Evolutionary conservation across 2,113 vertebrate species (phyloP).

Genomic region (Ailurus styani): DNA sequence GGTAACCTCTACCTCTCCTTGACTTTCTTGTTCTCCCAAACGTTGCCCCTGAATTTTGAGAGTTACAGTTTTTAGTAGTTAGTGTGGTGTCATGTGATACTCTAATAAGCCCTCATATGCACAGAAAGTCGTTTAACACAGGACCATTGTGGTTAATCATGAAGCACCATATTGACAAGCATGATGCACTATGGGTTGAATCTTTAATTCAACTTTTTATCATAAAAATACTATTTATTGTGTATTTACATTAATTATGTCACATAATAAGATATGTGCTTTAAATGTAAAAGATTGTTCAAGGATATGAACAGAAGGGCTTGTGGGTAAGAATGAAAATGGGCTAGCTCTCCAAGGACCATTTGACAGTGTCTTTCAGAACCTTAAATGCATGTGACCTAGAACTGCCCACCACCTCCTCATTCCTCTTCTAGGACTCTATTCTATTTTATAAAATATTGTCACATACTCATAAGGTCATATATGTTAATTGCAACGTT

Average conservation of each 20-base stretch:
- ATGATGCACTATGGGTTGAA: neutral
- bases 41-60: slow-evolving; percentile 34
- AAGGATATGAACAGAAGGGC: neutral
- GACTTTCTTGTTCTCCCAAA: neutral
- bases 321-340: neutral
- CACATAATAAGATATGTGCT: neutral
- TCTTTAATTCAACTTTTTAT: neutral
- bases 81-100: slow-evolving; percentile 19
- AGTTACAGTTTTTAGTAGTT: slow-evolving; percentile 21
- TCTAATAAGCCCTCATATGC: neutral
- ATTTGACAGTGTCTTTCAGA: neutral
- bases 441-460: neutral
- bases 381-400: neutral
- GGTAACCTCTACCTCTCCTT: neutral
- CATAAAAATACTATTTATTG: neutral
- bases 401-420: neutral
- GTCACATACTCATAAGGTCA: neutral
- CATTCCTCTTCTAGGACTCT: neutral
- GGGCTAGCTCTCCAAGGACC: neutral
- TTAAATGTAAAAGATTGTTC: neutral
- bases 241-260: neutral
- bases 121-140: neutral
- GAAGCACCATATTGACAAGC: neutral
- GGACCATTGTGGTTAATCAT: neutral
- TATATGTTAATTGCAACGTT: neutral